These are phyloP conservation scores for Cyanistes caeruleus DNA, from an alignment of 2,113 vertebrate species.

Conservation along the genomic window DNA sequence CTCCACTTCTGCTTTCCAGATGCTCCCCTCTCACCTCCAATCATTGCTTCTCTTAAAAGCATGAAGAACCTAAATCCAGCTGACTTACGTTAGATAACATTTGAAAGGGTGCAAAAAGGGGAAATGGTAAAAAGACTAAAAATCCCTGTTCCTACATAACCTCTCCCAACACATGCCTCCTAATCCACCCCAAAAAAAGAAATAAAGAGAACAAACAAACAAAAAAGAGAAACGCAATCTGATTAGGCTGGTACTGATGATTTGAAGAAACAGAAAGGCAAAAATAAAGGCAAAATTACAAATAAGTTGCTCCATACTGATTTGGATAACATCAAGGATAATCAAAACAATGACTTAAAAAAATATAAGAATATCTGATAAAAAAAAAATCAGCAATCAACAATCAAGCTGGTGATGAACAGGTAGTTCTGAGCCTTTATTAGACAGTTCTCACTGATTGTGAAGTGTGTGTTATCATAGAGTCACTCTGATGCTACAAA, in stretches of 20 bases:
- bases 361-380: background rate
- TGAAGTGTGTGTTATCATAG: background rate
- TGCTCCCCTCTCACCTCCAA: background rate
- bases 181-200: fast-evolving
- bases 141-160: background rate
- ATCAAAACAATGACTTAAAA: background rate
- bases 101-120: background rate
- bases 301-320: background rate
- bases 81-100: background rate
- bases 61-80: background rate
- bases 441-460: background rate
- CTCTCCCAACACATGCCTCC: background rate
- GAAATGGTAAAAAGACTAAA: background rate
- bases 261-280: background rate
- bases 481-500: background rate
- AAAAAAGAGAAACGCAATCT: background rate
- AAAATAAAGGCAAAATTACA: background rate
- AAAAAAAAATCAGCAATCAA: background rate
- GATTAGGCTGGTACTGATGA: background rate
- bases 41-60: background rate
- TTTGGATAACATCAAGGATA: constrained; percentile 10
- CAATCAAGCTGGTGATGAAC: background rate
- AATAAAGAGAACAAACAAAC: background rate
- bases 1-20: background rate
- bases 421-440: background rate